Conservation (phyloP, 2,797 vertebrate genomes). For the Melanotaenia boesemani region DNA sequence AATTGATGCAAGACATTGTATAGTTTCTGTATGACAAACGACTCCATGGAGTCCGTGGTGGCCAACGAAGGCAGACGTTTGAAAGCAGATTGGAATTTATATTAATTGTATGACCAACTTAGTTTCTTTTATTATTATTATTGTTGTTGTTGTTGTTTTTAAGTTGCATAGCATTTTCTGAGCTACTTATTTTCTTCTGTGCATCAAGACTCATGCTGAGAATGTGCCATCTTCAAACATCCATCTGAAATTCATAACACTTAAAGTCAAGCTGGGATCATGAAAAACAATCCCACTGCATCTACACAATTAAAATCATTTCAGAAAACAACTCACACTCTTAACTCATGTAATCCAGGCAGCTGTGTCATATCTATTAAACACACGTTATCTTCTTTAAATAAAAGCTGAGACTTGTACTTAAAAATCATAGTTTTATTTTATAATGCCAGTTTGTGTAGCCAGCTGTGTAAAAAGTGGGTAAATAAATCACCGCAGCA, state of each 20-base stretch:
- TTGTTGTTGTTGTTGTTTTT: too few species aligned
- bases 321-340: not conserved
- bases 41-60: too few species aligned
- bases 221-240: not conserved
- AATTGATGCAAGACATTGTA: too few species aligned
- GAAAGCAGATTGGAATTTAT: too few species aligned
- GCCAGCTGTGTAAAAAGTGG: conserved; percentile 13
- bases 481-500: conserved; percentile 30
- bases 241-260: not conserved
- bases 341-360: not conserved
- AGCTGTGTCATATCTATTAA: not conserved
- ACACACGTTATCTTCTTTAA: not conserved
- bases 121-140: not conserved
- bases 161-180: not conserved
- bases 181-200: not conserved
- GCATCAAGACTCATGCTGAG: not conserved
- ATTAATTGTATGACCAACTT: not conserved
- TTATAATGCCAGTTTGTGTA: not conserved
- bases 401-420: not conserved
- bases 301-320: not conserved
- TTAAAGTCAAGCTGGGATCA: not conserved
- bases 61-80: too few species aligned
- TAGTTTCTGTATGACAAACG: too few species aligned
- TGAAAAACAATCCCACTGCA: not conserved
- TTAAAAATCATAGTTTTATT: not conserved